phyloP scores from a whole-genome alignment of 2,888 invertebrate species.

The Yponomeuta evonymella region DNA sequence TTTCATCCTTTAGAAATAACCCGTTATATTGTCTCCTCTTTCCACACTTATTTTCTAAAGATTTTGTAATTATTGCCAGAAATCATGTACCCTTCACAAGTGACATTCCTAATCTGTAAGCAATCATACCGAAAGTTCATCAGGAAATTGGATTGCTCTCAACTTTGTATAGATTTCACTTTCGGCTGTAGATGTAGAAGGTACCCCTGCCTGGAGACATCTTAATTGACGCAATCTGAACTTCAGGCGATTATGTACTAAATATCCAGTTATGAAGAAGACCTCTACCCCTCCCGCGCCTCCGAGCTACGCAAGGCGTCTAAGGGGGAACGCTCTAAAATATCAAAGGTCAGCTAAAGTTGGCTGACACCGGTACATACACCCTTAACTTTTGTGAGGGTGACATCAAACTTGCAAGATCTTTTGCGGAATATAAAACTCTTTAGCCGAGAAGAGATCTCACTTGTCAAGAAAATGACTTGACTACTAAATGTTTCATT shows the following conservation, averaged over 20 bases:
- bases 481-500: neutral
- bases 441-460: neutral
- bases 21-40: no score
- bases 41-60: no score
- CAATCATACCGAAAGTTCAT: neutral
- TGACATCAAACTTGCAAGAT: conserved; percentile 11
- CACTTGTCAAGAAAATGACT: neutral
- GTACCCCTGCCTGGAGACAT: neutral
- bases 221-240: conserved; percentile 7
- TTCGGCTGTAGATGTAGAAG: neutral
- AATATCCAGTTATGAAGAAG: neutral
- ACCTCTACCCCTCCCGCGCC: neutral
- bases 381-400: conserved; percentile 8
- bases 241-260: conserved; percentile 7
- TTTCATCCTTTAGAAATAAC: no score
- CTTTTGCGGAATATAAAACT: neutral
- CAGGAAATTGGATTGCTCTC: neutral
- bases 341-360: neutral
- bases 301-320: no score
- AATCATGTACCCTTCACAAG: no score
- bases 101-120: neutral
- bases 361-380: conserved; percentile 2
- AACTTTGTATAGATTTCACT: neutral
- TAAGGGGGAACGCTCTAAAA: neutral
- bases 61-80: no score